Conservation (phyloP, 2,113 vertebrate species). For the Notechis scutatus region DNA sequence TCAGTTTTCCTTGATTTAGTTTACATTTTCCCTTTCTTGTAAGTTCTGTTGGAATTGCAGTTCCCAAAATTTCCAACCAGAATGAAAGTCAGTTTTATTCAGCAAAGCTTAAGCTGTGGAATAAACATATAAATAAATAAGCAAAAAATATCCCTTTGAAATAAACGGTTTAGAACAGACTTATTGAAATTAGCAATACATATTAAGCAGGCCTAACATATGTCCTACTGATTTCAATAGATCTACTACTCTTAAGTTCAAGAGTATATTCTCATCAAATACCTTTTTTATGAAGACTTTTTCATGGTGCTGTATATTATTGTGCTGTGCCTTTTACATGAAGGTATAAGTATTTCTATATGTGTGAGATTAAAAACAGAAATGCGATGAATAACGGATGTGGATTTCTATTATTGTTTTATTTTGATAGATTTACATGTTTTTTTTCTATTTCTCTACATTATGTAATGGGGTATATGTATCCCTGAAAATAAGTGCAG, state of each 20-base stretch:
- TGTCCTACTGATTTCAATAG: not conserved
- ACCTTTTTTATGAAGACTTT: not conserved
- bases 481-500: slow-evolving; percentile 56
- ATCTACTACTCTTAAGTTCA: not conserved
- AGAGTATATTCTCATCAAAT: not conserved
- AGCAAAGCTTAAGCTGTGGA: not conserved
- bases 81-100: not conserved
- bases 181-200: not conserved
- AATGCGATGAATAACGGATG: not conserved
- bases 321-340: slow-evolving; percentile 8
- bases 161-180: not conserved
- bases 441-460: slow-evolving; percentile 44
- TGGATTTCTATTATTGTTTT: slow-evolving; percentile 1
- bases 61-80: not conserved
- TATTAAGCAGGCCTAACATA: not conserved
- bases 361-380: slow-evolving; percentile 17
- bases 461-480: slow-evolving; percentile 41
- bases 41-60: not conserved
- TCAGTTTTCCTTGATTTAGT: not conserved
- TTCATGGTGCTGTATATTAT: not conserved
- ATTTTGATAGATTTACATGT: slow-evolving; percentile 41
- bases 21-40: not conserved
- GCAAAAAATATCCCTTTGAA: not conserved
- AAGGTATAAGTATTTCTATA: not conserved
- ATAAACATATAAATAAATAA: not conserved